Evolutionary conservation across 2,113 vertebrate species (phyloP).

Genomic region (Grammomys dolichurus): DNA sequence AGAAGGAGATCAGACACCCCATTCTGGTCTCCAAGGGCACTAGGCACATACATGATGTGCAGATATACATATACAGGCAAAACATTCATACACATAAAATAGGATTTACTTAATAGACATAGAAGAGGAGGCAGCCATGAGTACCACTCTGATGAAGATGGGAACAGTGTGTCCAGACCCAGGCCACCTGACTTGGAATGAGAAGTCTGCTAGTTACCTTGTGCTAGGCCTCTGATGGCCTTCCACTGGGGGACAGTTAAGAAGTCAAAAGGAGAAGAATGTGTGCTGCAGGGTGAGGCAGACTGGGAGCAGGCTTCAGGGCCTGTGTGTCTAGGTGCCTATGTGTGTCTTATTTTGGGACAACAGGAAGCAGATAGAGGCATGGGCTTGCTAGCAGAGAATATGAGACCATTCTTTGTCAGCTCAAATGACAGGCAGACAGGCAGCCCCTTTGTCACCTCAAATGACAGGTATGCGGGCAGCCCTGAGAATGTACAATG

Average conservation of each 20-base stretch:
- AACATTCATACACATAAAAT: neutral
- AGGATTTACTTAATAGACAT: neutral
- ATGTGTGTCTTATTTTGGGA: neutral
- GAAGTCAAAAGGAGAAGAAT: neutral
- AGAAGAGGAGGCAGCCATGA: neutral
- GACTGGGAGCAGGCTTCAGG: no score
- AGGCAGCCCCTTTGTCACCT: rapidly evolving
- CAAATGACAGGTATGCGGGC: rapidly evolving
- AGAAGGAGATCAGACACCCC: neutral
- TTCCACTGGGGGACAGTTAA: rapidly evolving
- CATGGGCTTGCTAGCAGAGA: neutral
- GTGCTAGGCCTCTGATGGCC: rapidly evolving
- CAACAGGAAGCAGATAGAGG: neutral
- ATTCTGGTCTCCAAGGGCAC: neutral
- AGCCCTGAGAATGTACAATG: rapidly evolving
- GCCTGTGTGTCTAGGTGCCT: neutral
- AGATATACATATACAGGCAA: neutral
- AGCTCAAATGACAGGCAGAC: neutral
- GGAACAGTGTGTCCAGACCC: rapidly evolving
- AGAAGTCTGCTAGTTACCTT: neutral
- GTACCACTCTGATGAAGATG: rapidly evolving
- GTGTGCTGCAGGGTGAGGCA: rapidly evolving
- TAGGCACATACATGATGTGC: neutral
- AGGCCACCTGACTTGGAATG: rapidly evolving
- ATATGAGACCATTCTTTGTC: neutral